Evolutionary conservation across 2,797 vertebrate species (phyloP).

Genomic region (Onychomys arenicola): DNA sequence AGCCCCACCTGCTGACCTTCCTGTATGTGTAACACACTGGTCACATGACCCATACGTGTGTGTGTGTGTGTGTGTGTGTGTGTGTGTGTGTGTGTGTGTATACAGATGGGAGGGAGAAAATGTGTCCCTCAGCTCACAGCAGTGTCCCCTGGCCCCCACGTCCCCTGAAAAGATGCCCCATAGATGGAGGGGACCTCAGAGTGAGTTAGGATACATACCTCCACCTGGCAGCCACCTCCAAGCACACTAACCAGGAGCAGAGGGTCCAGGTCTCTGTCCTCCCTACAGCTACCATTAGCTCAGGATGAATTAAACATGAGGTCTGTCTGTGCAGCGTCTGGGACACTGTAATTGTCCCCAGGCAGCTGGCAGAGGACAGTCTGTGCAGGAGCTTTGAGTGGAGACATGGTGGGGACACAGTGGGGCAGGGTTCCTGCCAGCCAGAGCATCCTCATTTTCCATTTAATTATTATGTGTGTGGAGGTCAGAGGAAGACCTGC

Average conservation of each 20-base stretch:
- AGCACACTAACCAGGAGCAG: background rate
- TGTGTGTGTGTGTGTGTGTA: too few species aligned
- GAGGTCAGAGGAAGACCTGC: background rate
- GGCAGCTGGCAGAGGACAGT: slow-evolving; percentile 66
- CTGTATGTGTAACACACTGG: background rate
- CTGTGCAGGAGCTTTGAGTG: slow-evolving; percentile 31
- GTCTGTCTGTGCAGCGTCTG: slow-evolving; percentile 49
- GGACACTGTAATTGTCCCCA: slow-evolving; percentile 78
- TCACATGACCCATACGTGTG: background rate
- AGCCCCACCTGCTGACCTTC: background rate
- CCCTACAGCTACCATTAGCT: slow-evolving; percentile 84
- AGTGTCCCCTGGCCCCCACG: background rate
- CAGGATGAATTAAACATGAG: slow-evolving; percentile 85
- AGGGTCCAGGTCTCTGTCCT: background rate
- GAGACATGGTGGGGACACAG: rapidly evolving
- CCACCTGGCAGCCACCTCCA: too few species aligned
- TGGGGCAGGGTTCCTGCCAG: background rate
- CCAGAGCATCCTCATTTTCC: too few species aligned
- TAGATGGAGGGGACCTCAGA: too few species aligned
- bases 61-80: too few species aligned
- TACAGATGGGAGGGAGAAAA: background rate
- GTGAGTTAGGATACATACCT: background rate
- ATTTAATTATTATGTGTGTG: too few species aligned
- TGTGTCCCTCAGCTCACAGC: background rate
- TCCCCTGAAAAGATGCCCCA: background rate